Base-by-base conservation (phyloP, 2,888 invertebrate species). In the Pristionchus maxplancki region DNA sequence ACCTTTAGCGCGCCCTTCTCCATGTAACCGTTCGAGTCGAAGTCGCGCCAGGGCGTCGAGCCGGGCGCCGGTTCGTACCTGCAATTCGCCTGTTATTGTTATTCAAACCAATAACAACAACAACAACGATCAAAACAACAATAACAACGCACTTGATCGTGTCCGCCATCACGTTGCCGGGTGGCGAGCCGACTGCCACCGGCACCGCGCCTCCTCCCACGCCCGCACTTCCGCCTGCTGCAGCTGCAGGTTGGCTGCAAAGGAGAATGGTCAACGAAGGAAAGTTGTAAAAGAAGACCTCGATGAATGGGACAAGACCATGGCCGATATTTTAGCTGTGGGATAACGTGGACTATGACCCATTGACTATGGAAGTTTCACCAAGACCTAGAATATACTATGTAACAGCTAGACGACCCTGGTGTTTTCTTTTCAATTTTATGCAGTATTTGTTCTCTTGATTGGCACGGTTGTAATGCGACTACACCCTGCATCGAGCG, bases 11-110 rank as follows among this genome's bases (percentile, higher is more conserved):
- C 90, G 34, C 92, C 93, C 81, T 91, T 91, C 28, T 78, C 90
- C 85, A 94, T 62, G 82, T 93, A 94, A 48, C 86, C 90, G n/a
- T 90, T 91, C 20, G 87, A 89, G 88, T 94, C 92, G 83, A 94
- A 94, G 6, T 89, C 89, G 24, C 90, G 71, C 93, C 94, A 94
- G 13, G 88, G 88, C 9, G 81, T 88, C 9, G 20, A 20, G n/a
- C 88, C 88, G 24, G 88, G 87, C 34, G 37, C n/a, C 24, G 87
- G 88, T 17, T 88, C 88, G 81, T 78, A 37, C 58, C 88, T 53
- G 4, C 5, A 58, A 87, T n/a, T 40, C 71, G 20, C 9, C n/a
- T 58, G 24, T 58, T 58, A 24, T 58, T n/a, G n/a, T 1, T 17
- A 17, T 8, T 50, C 50, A 50, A 50, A 50, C 15, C 50, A n/a